phyloP scores from a whole-genome alignment of 2,113 vertebrate genomes.

The Trematocara marginatum region DNA sequence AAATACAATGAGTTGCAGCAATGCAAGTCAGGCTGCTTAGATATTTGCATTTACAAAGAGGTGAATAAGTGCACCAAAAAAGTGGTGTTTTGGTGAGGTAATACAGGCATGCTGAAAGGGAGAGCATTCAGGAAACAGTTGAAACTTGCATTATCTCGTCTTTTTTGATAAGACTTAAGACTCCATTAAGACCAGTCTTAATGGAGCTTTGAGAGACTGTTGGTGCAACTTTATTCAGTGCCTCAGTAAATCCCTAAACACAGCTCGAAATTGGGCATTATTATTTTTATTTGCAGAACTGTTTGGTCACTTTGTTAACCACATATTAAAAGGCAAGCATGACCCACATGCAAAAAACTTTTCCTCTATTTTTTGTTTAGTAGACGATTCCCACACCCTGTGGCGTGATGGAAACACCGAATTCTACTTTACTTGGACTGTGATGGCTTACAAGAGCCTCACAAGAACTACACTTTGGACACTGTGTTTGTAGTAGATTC shows the following conservation, averaged over 20 bases:
- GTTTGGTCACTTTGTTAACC: neutral
- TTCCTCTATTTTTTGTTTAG: neutral
- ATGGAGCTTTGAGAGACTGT: neutral
- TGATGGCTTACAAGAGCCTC: neutral
- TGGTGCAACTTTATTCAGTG: neutral
- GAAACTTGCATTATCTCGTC: too few relatives aligned
- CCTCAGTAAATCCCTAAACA: neutral
- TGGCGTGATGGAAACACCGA: accelerated
- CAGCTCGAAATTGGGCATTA: neutral
- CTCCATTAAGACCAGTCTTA: neutral
- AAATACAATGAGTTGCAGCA: neutral
- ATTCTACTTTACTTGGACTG: neutral
- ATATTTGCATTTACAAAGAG: neutral
- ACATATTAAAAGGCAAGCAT: neutral
- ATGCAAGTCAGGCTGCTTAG: neutral
- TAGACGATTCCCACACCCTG: neutral
- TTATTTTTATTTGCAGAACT: neutral
- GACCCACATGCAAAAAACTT: neutral
- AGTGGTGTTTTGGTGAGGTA: neutral
- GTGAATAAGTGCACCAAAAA: neutral
- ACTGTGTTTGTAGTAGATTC: neutral
- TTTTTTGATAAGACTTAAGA: too few relatives aligned
- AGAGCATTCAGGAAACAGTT: neutral
- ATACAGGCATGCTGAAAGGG: neutral
- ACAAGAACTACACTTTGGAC: neutral